A percentile compares a stretch with the other conserved stretches of the same genome.
These are phyloP conservation scores for Acestrorhynchus altus DNA, from an alignment of 2,797 vertebrate species.

Conservation along the genomic window DNA sequence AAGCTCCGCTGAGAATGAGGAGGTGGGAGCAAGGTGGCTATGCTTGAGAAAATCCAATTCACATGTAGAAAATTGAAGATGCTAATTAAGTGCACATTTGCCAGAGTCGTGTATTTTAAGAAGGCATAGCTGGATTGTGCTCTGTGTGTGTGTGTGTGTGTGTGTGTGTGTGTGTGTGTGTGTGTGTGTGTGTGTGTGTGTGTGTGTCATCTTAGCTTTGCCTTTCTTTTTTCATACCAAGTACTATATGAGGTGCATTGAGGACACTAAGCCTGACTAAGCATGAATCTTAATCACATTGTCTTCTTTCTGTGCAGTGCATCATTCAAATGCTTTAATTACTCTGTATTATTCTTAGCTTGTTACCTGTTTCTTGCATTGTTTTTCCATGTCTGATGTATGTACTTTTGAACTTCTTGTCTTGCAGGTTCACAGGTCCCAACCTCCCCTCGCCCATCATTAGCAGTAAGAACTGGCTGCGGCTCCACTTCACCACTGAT, in stretches of 20 bases:
- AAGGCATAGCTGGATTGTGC: not conserved
- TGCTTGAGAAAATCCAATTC: constrained; percentile 58
- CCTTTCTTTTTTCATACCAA: not conserved
- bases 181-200: constrained; percentile 34
- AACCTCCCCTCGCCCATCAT: constrained; percentile 96
- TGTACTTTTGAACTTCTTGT: constrained; percentile 12
- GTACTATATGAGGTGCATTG: not conserved
- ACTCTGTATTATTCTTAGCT: not conserved
- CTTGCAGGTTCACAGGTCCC: constrained; percentile 92
- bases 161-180: constrained; percentile 37
- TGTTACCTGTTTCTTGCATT: not conserved
- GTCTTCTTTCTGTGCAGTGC: not conserved
- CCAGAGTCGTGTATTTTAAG: constrained; percentile 10
- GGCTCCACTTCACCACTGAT: constrained; percentile 95
- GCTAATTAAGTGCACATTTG: constrained; percentile 23
- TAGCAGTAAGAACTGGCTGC: constrained; percentile 99
- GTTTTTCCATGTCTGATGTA: not conserved
- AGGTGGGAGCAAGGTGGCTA: constrained; percentile 37
- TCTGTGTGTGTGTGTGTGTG: constrained; percentile 38
- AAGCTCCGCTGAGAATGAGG: constrained; percentile 32
- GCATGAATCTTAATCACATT: not conserved
- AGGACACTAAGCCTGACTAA: not conserved
- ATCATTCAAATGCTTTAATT: not conserved
- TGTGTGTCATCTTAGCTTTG: not conserved
- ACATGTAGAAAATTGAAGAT: constrained; percentile 52